Base-by-base conservation (phyloP, 2,113 vertebrate species). In the Cyprinodon variegatus region DNA sequence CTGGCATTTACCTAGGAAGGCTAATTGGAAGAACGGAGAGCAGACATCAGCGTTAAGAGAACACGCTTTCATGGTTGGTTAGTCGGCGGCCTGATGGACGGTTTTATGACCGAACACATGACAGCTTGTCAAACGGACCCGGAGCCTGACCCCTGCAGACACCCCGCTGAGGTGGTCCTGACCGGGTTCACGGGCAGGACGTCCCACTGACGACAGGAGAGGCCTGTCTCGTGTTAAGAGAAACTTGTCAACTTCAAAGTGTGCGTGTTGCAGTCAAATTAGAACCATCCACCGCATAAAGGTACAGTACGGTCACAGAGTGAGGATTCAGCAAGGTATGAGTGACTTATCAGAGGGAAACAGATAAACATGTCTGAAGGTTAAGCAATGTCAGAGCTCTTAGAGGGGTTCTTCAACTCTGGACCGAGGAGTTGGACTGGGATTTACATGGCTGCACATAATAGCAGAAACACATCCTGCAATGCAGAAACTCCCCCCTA, bases 161-260 rank as follows among this genome's bases (percentile, higher is more conserved):
- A 83, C 80, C 73, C 73, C 68, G 81, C 63, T 10, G 70, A 84
- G 80, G 82, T 83, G 84, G 78, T 83, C 77, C 65, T 66, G 76
- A 77, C 73, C 68, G 79, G 73, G 85, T 85, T 91, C 85, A 82
- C 40, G 39, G 41, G 36, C 61, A 20, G 88, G 78, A 80, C 87
- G 41, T 50, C 59, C 3, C 2, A 62, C 77, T 68, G 37, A 70
- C 22, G 48, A 66, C 20, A 37, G 48, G 37, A 84, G 62, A 62
- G 63, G 64, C 36, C 38, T 63, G 76, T 75, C 75, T 39, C 63
- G 65, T 40, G 66, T 83, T 66, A 77, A n/a, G 67, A 74, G 65
- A 40, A 73, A 77, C 71, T 11, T 68, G 70, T 84, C 85, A 73
- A 84, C 88, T 85, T 87, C 79, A 88, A 89, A 87, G 70, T 22